Base-by-base conservation (phyloP, 2,888 invertebrate genomes). In the Dryococelus australis region DNA sequence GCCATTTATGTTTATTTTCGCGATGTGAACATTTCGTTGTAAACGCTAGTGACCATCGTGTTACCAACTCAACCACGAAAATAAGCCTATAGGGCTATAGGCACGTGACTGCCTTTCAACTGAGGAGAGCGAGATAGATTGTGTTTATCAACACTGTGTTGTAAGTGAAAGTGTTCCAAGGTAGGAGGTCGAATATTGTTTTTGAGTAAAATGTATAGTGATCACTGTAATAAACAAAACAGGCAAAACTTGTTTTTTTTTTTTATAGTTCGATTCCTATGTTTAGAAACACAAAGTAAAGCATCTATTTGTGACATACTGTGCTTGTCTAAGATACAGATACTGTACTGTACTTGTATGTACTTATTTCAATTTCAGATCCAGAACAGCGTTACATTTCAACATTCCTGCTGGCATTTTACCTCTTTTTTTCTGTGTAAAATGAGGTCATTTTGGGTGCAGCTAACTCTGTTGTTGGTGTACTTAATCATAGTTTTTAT, bases 401-500 rank as follows among this genome's bases (percentile, higher is more conserved):
- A 16, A 65, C 65, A 16, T 65, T 65, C 65, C 65, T n/a, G 65
- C 24, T 20, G n/a, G 20, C 65, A 8, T 65, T 24, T 24, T 65
- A n/a, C 8, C 16, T 65, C 65, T 8, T 20, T n/a, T 65, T 65
- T n/a, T 35, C 35, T 65, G 20, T 65, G 6, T n/a, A 89, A 84
- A 86, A 90, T 90, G 90, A 88, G 90, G 79, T 90, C 90, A 78
- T 85, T 89, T 79, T 90, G 90, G 89, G 87, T 90, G 26, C 90
- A 90, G 78, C 81, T 90, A n/a, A 85, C 89, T 43, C 87, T 91
- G 85, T 88, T 91, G 43, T 80, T 90, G 26, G 27, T 90, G 27
- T 91, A 91, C 86, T 87, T 91, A n/a, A 85, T 90, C 24, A 86
- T 90, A 53, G 90, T 91, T n/a, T 90, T 90, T 87, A 83, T 90